phyloP scores from a whole-genome alignment of 2,888 invertebrate species.

The Scrobipalpa atriplicella region DNA sequence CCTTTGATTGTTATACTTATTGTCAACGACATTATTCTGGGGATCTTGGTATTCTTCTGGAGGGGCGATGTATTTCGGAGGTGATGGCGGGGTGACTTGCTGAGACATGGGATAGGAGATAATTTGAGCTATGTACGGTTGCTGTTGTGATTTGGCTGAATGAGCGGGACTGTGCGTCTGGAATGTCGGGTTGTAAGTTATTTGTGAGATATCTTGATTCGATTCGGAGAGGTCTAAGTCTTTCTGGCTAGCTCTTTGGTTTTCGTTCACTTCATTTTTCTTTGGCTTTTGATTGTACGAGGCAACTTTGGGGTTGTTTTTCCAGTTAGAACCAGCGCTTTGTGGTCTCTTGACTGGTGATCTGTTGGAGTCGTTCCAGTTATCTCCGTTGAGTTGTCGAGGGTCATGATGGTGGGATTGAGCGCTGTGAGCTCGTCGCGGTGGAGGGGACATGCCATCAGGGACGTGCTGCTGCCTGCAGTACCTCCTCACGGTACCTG shows the following conservation, averaged over 20 bases:
- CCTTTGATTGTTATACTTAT: conserved; percentile 51
- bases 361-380: conserved; percentile 70
- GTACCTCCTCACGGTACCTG: conserved; percentile 61
- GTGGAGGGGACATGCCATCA: conserved; percentile 72
- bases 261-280: conserved; percentile 65
- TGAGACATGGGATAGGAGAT: conserved; percentile 76
- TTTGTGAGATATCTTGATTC: conserved; percentile 70
- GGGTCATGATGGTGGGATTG: conserved; percentile 65
- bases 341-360: conserved; percentile 76
- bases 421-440: conserved; percentile 66
- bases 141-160: conserved; percentile 60
- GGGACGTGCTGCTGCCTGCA: conserved; percentile 66
- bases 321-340: conserved; percentile 74
- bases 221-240: conserved; percentile 53
- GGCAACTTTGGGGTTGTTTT: conserved; percentile 71
- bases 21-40: conserved; percentile 62
- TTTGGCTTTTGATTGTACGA: conserved; percentile 69
- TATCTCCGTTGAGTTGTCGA: conserved; percentile 67
- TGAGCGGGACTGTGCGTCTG: conserved; percentile 79
- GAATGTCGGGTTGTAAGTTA: conserved; percentile 80
- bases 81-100: conserved; percentile 72
- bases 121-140: conserved; percentile 78
- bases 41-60: conserved; percentile 79
- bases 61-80: conserved; percentile 75
- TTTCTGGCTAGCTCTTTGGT: conserved; percentile 58